These are phyloP conservation scores for Diceros bicornis DNA, from an alignment of 2,797 vertebrate species.

Conservation along the genomic window DNA sequence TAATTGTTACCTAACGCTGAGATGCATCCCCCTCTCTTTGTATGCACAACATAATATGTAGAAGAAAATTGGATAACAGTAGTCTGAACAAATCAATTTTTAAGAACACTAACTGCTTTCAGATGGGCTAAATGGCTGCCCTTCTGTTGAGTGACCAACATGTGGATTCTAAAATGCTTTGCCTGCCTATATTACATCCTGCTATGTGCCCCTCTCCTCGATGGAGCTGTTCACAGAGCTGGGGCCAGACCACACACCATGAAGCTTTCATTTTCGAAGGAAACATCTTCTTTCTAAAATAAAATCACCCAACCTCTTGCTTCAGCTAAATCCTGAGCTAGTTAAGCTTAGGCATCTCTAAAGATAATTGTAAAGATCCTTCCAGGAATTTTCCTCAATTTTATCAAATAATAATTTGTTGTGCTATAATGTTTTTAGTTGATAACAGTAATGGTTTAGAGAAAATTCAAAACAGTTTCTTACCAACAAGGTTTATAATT, in stretches of 20 bases:
- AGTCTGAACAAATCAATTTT: background rate
- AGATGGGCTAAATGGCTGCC: too few relatives aligned
- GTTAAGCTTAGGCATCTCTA: rapidly evolving
- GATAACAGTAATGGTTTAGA: background rate
- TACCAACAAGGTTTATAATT: background rate
- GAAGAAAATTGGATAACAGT: background rate
- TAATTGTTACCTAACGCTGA: background rate
- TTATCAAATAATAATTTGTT: background rate
- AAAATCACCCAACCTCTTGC: background rate
- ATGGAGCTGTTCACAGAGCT: background rate
- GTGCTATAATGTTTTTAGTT: background rate
- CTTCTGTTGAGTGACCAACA: background rate
- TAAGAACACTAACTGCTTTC: background rate
- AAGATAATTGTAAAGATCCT: too few relatives aligned
- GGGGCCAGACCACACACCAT: rapidly evolving
- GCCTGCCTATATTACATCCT: rapidly evolving
- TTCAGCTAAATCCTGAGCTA: background rate
- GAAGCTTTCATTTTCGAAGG: background rate
- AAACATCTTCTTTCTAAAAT: background rate
- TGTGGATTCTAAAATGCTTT: background rate
- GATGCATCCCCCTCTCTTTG: background rate
- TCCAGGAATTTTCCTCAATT: too few relatives aligned
- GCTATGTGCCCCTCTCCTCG: rapidly evolving
- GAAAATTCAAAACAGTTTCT: background rate
- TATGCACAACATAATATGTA: rapidly evolving